These are phyloP conservation scores for Pterocles orientalis DNA, from an alignment of 2,113 vertebrate genomes.

Conservation along the genomic window DNA sequence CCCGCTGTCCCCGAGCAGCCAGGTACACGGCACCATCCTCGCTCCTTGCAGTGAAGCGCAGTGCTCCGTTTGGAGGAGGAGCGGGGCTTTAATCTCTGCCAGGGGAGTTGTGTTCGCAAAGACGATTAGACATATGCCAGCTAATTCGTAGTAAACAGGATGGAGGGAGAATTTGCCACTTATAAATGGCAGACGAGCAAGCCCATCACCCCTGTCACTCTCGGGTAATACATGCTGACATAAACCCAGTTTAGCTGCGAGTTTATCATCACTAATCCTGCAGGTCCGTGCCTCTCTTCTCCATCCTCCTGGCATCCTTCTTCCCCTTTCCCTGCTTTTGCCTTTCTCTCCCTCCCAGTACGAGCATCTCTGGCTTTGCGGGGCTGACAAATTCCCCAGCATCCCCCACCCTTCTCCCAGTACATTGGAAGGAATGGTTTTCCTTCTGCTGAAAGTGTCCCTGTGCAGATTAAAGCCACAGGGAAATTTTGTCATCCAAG, in stretches of 20 bases:
- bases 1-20: neutral
- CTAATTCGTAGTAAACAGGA: constrained; percentile 69
- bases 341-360: neutral
- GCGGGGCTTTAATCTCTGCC: constrained; percentile 43
- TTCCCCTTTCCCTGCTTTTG: neutral
- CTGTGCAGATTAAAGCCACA: neutral
- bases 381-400: neutral
- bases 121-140: constrained; percentile 73
- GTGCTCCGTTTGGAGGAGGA: neutral
- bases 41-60: neutral
- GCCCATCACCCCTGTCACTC: neutral
- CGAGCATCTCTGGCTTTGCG: neutral
- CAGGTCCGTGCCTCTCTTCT: neutral
- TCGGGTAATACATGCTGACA: neutral
- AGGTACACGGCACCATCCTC: neutral
- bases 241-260: constrained; percentile 18
- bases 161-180: constrained; percentile 60
- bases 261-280: constrained; percentile 15
- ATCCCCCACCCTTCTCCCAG: neutral
- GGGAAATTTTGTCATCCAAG: neutral
- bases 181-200: constrained; percentile 62
- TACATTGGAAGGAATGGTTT: neutral
- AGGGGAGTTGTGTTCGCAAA: constrained; percentile 10
- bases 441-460: neutral
- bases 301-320: neutral